Evolutionary conservation across 2,888 invertebrate species (phyloP), one percentile per base, ranked within the genome.

Genomic region (Eupeodes latifasciatus): DNA sequence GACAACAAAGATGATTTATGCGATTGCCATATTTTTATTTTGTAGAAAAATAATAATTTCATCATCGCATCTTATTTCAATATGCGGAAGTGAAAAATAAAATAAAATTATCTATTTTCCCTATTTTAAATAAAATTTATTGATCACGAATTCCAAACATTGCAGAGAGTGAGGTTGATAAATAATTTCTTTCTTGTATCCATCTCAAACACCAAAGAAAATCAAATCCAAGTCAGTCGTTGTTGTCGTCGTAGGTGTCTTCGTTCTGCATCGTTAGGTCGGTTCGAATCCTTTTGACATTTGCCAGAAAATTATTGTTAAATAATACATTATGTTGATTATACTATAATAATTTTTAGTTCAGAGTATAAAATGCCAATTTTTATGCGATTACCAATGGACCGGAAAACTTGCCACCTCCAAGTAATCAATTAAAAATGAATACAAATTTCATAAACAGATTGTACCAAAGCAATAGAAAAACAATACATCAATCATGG

Each of bases 91-190:
- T 76, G 12, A 34, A 27, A 19, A 12, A 53, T 62, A 62, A 55
- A 19, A 62, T 12, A 59, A 4, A 53, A 40, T 53, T 44, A 47
- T 44, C 14, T 55, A 36, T 69, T 76, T 80, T 71, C 47, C 47
- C 36, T 57, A 62, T 78, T 72, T 77, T 59, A 69, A 64, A 51
- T 6, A 51, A 81, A 83, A 77, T 77, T 71, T 77, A 78, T 78
- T 71, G 82, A 59, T 83, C 82, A 83, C 82, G 82, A 83, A 64
- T 71, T 77, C 57, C 71, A 34, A n/a, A 66, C 69, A 12, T 40
- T 4, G 27, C 2, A 27, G 2, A 59, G 4, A 3, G 6, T 27
- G 6, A 34, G 40, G 11, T 44, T 62, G 16, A 40, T 16, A 62
- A 16, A 62, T 9, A 27, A 27, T 61, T 16, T 9, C 2, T 16